phyloP scores from a whole-genome alignment of 2,113 vertebrate species.

The Bungarus multicinctus region DNA sequence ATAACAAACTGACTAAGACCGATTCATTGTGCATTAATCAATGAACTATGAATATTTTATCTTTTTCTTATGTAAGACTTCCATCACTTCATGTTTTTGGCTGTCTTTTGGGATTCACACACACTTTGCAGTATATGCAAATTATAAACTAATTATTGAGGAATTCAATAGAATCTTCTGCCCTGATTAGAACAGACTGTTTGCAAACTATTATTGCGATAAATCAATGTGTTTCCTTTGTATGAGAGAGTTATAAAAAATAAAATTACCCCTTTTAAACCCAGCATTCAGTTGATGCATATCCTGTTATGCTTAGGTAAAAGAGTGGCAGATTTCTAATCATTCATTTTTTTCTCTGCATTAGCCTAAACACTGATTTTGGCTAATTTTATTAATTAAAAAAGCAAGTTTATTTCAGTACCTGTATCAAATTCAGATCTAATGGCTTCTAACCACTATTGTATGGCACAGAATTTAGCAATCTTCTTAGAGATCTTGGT shows the following conservation, averaged over 20 bases:
- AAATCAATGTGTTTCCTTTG: slow-evolving; percentile 14
- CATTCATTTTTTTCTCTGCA: neutral
- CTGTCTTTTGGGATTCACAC: slow-evolving; percentile 18
- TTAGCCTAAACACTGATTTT: neutral
- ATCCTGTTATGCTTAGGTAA: slow-evolving; percentile 22
- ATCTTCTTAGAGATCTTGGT: neutral
- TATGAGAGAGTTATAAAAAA: slow-evolving; percentile 4
- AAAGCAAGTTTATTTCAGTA: neutral
- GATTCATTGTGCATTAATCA: neutral
- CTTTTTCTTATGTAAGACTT: slow-evolving; percentile 13
- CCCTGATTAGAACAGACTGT: slow-evolving; percentile 40
- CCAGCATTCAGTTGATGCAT: slow-evolving; percentile 43
- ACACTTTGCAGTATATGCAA: slow-evolving; percentile 38
- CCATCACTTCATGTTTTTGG: slow-evolving; percentile 14
- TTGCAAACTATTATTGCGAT: slow-evolving; percentile 25
- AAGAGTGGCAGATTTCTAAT: slow-evolving; percentile 16
- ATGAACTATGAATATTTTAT: slow-evolving; percentile 9
- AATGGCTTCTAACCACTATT: neutral
- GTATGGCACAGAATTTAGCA: neutral
- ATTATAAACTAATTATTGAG: slow-evolving; percentile 45
- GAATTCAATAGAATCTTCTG: slow-evolving; percentile 30
- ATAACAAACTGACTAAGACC: neutral
- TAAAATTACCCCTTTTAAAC: neutral
- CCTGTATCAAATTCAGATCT: neutral
- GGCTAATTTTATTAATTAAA: neutral